Evolutionary conservation across 2,113 vertebrate genomes (phyloP).

Genomic region (Callithrix jacchus): DNA sequence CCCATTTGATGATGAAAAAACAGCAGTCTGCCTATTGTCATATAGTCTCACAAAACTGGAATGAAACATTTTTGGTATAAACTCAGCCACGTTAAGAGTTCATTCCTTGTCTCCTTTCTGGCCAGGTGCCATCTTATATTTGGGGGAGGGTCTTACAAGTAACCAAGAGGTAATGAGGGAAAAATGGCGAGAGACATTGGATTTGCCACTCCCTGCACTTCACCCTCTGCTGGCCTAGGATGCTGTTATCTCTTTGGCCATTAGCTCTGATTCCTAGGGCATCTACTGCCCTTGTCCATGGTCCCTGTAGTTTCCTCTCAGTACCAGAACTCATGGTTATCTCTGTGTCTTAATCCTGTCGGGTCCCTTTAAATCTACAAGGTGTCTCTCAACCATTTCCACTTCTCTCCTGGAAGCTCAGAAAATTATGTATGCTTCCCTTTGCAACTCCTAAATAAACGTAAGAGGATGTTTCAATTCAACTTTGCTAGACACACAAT

Average conservation of each 20-base stretch:
- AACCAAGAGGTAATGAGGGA: too few species aligned
- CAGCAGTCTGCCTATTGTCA: neutral
- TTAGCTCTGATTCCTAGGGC: neutral
- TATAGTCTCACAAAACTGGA: neutral
- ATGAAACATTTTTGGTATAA: neutral
- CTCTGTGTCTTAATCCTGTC: neutral
- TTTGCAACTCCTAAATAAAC: neutral
- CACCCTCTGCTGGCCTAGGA: rapidly evolving
- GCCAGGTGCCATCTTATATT: neutral
- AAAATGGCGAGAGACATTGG: neutral
- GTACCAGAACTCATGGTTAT: neutral
- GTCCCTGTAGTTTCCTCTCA: neutral
- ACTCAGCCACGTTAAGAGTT: neutral
- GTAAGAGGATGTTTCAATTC: neutral
- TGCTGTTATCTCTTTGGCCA: neutral
- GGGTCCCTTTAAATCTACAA: neutral
- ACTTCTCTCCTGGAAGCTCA: neutral
- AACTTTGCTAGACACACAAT: neutral
- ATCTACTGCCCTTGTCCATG: neutral
- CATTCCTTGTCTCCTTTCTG: neutral
- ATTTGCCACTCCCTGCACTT: neutral
- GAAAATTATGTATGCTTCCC: neutral
- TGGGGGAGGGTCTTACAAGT: neutral
- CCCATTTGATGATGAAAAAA: neutral
- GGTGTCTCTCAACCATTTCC: neutral